phyloP scores from a whole-genome alignment of 2,888 invertebrate genomes.

The Epirrhoe alternata region DNA sequence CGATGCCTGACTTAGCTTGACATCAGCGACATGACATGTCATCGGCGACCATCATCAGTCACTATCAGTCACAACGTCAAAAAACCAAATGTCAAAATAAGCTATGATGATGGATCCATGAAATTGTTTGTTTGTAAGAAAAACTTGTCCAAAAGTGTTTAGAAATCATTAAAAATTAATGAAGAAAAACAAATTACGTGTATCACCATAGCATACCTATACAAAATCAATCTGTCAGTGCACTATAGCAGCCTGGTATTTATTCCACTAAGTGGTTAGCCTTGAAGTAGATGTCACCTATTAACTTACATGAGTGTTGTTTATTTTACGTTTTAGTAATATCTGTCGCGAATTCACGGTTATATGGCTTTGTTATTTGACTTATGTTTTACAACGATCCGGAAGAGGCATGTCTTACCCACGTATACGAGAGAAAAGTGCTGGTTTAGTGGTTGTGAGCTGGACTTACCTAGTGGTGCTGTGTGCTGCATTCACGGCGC shows the following conservation, averaged over 20 bases:
- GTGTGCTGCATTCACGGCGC: conserved; percentile 83
- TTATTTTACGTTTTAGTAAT: conserved; percentile 83
- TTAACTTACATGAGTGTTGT: conserved; percentile 81
- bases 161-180: conserved; percentile 56
- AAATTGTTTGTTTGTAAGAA: conserved; percentile 80
- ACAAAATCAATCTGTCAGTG: conserved; percentile 52
- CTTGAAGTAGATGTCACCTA: conserved; percentile 84
- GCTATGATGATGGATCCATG: conserved; percentile 68
- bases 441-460: conserved; percentile 78
- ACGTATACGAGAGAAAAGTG: conserved; percentile 82
- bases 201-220: conserved; percentile 50
- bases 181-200: conserved; percentile 49
- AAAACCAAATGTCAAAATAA: conserved; percentile 66
- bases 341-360: conserved; percentile 78
- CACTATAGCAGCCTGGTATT: conserved; percentile 62
- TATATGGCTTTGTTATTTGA: conserved; percentile 84
- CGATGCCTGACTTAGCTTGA: neutral
- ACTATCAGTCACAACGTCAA: conserved; percentile 19
- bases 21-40: neutral
- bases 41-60: conserved; percentile 2
- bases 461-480: conserved; percentile 78
- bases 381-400: conserved; percentile 78
- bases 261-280: conserved; percentile 81
- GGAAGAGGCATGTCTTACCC: conserved; percentile 83
- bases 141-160: conserved; percentile 75